Evolutionary conservation across 2,113 vertebrate genomes (phyloP).

Genomic region (Pelmatolapia mariae): DNA sequence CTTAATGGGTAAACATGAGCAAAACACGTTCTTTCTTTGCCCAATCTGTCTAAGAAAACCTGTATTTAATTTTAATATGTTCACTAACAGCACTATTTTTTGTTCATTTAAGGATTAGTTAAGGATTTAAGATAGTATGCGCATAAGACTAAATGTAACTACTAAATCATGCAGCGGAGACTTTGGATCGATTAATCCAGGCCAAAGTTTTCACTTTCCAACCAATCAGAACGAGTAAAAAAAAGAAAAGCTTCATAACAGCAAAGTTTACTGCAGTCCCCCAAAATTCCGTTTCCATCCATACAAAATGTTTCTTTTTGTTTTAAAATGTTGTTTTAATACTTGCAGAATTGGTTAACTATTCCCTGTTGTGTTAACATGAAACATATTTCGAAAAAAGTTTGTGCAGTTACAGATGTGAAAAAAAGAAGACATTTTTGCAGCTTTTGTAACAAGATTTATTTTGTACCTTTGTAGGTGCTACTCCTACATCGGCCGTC

Average conservation of each 20-base stretch:
- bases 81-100: not conserved
- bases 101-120: not conserved
- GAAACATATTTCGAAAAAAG: not conserved
- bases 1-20: conserved; percentile 12
- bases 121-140: not conserved
- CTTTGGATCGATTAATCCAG: not conserved
- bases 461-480: conserved; percentile 47
- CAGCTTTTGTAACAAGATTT: not conserved
- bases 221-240: not conserved
- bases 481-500: conserved; percentile 67
- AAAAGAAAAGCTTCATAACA: not conserved
- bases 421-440: not conserved
- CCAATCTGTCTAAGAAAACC: not conserved
- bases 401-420: not conserved
- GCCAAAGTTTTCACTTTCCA: not conserved
- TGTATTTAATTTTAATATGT: not conserved
- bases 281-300: not conserved
- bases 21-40: not conserved
- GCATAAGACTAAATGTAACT: not conserved
- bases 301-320: not conserved
- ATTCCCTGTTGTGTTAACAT: not conserved
- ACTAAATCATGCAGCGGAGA: not conserved
- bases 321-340: not conserved
- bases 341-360: not conserved
- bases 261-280: not conserved